Evolutionary conservation across 92 coral and sea anemone genomes (phyloP).

Genomic region (Plumapathes pennacea): DNA sequence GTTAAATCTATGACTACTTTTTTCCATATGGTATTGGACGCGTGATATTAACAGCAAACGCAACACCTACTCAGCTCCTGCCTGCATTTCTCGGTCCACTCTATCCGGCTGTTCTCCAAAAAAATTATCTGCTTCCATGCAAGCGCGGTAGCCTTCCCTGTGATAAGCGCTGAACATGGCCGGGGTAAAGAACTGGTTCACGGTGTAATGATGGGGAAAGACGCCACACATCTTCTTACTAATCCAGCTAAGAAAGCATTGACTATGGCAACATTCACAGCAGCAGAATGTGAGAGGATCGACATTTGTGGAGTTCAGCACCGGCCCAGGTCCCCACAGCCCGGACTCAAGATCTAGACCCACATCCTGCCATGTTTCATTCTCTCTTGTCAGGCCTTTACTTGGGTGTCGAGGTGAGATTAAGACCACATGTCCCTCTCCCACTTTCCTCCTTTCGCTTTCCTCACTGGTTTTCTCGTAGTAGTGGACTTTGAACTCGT

Average conservation of each 20-base stretch:
- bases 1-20: too few relatives aligned
- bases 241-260: conserved; percentile 10
- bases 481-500: conserved; percentile 75
- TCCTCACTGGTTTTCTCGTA: conserved; percentile 7
- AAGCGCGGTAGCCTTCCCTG: conserved; percentile 87
- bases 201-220: conserved; percentile 65
- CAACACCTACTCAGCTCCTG: too few relatives aligned
- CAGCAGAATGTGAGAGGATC: conserved; percentile 91
- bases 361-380: conserved; percentile 75
- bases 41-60: too few relatives aligned
- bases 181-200: conserved; percentile 77
- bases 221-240: conserved; percentile 52
- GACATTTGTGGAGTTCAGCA: conserved; percentile 59
- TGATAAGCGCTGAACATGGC: conserved; percentile 73
- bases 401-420: conserved; percentile 80
- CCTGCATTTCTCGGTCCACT: too few relatives aligned
- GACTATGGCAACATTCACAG: conserved; percentile 81
- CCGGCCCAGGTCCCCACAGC: conserved; percentile 89
- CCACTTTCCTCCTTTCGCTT: conserved; percentile 44
- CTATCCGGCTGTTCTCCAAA: too few relatives aligned
- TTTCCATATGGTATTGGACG: too few relatives aligned
- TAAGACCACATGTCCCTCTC: conserved; percentile 71
- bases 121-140: conserved; percentile 71
- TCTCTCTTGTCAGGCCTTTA: conserved; percentile 54
- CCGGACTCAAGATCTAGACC: conserved; percentile 57